phyloP scores from a whole-genome alignment of 2,797 vertebrate genomes.

The Pangasius mekongensis region DNA sequence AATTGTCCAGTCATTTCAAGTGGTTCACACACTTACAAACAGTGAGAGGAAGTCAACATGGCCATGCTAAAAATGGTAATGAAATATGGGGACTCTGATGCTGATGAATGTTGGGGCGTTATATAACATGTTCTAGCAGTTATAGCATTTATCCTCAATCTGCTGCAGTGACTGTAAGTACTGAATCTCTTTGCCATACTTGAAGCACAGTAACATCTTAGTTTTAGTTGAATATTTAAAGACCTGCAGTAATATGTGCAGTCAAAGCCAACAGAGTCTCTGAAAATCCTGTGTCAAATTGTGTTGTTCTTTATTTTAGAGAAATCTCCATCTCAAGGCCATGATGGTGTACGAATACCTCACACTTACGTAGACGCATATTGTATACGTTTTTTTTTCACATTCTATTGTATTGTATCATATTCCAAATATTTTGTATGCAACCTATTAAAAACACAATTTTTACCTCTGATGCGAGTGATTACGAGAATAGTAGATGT shows the following conservation, averaged over 20 bases:
- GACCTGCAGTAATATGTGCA: not conserved
- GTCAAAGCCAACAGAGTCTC: not conserved
- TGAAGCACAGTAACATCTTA: not conserved
- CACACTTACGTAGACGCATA: not conserved
- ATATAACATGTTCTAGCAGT: not conserved
- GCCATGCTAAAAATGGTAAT: not conserved
- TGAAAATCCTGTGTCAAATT: not conserved
- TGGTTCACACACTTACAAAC: not conserved
- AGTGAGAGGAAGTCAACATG: not conserved
- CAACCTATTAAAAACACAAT: not conserved
- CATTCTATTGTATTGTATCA: not conserved
- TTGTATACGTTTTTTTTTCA: not conserved
- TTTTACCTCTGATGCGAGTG: not conserved
- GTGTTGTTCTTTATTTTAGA: not conserved
- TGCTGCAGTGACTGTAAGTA: not conserved
- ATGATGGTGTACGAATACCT: constrained; percentile 30
- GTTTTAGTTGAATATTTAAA: not conserved
- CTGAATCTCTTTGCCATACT: constrained; percentile 11
- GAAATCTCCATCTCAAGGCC: not conserved
- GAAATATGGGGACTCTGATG: not conserved
- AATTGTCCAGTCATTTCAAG: not conserved
- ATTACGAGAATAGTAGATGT: not conserved
- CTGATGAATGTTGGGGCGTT: not conserved
- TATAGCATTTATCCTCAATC: not conserved
- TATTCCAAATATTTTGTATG: constrained; percentile 14